phyloP scores from a whole-genome alignment of 2,113 vertebrate species.

The Picathartes gymnocephalus region DNA sequence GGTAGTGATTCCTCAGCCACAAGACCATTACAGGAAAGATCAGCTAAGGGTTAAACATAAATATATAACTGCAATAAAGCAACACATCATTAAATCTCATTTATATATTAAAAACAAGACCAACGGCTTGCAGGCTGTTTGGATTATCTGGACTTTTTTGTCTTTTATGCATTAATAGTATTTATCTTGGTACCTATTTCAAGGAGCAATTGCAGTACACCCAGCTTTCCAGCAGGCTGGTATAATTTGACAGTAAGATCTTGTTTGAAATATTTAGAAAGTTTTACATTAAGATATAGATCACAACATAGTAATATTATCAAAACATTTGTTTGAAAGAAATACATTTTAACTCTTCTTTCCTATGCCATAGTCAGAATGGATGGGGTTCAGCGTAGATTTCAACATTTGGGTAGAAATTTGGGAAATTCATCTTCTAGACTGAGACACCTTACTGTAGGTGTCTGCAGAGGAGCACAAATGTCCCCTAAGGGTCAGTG shows the following conservation, averaged over 20 bases:
- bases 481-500: not conserved
- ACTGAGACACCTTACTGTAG: not conserved
- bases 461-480: not conserved
- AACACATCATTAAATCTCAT: not conserved
- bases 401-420: not conserved
- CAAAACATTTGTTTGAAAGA: not conserved
- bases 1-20: not conserved
- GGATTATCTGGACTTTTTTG: not conserved
- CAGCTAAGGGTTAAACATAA: not conserved
- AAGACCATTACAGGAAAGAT: not conserved
- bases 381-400: not conserved
- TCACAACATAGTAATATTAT: not conserved
- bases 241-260: not conserved
- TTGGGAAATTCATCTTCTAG: not conserved
- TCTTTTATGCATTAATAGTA: not conserved
- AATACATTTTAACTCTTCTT: not conserved
- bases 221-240: not conserved
- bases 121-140: not conserved
- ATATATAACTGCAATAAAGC: not conserved
- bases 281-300: not conserved
- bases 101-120: not conserved
- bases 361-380: not conserved
- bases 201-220: not conserved
- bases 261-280: not conserved
- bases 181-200: not conserved